These are phyloP conservation scores for Actinia equina DNA, from an alignment of 64 coral and sea anemone genomes.

Conservation along the genomic window DNA sequence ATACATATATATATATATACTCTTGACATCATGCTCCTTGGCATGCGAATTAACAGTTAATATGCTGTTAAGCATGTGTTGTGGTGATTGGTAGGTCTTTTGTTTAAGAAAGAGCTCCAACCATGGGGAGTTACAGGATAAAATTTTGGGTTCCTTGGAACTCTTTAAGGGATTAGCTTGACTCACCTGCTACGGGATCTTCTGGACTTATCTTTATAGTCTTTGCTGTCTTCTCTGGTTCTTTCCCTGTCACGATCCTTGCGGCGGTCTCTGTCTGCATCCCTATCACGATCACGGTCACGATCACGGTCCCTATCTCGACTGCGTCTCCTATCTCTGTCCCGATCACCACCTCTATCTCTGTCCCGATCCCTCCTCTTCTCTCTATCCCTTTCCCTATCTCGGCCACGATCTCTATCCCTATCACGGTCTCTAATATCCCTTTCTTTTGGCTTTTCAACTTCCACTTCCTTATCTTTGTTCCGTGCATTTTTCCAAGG, in stretches of 20 bases:
- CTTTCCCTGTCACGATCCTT: slow-evolving; percentile 32
- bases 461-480: slow-evolving; percentile 40
- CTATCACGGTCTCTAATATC: slow-evolving; percentile 20
- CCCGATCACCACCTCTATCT: slow-evolving; percentile 42
- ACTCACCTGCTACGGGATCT: slow-evolving; percentile 87
- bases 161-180: not conserved
- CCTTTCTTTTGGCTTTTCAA: slow-evolving; percentile 37
- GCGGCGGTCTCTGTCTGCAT: slow-evolving; percentile 38
- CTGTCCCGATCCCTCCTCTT: slow-evolving; percentile 28
- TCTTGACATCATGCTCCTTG: too few relatives aligned
- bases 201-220: slow-evolving; percentile 91
- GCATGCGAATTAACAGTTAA: not conserved
- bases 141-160: not conserved
- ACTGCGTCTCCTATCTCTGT: slow-evolving; percentile 23
- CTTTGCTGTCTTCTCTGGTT: slow-evolving; percentile 25
- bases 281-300: slow-evolving; percentile 37
- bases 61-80: not conserved
- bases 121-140: not conserved
- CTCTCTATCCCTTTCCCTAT: slow-evolving; percentile 51
- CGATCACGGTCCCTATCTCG: slow-evolving; percentile 28
- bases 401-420: slow-evolving; percentile 34
- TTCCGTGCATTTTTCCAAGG: slow-evolving; percentile 66
- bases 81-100: not conserved
- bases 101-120: not conserved
- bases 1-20: not conserved